Evolutionary conservation across 2,113 vertebrate genomes (phyloP).

Genomic region (Tapirus terrestris): DNA sequence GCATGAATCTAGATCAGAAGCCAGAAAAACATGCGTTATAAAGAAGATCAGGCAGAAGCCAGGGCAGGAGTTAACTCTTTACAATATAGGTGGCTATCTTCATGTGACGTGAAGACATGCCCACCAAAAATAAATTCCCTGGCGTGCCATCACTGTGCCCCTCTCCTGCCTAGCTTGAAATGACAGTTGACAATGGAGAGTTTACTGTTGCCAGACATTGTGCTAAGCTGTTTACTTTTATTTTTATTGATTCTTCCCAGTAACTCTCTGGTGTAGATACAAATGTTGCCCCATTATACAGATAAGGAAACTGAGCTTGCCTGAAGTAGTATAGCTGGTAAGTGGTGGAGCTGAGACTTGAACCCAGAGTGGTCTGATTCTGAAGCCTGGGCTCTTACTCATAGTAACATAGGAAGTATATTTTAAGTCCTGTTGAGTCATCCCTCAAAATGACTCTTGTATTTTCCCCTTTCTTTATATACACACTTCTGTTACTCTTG

Average conservation of each 20-base stretch:
- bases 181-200: background rate
- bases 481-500: accelerated
- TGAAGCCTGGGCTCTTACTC: background rate
- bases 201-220: background rate
- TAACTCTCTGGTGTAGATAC: background rate
- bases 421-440: background rate
- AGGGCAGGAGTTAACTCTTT: background rate
- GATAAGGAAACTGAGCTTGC: background rate
- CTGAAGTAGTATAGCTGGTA: background rate
- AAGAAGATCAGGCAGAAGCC: constrained; percentile 19
- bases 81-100: background rate
- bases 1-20: constrained; percentile 43
- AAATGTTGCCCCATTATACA: background rate
- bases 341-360: background rate
- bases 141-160: background rate
- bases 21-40: background rate
- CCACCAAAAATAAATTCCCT: background rate
- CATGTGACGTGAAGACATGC: background rate
- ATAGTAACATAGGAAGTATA: background rate
- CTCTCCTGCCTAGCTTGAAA: background rate
- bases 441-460: background rate
- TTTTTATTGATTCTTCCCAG: background rate
- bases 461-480: background rate
- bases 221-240: background rate
- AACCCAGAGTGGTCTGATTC: background rate